These are phyloP conservation scores for Mesaphorura yosii DNA, from an alignment of 1,140 invertebrate genomes.

Conservation along the genomic window DNA sequence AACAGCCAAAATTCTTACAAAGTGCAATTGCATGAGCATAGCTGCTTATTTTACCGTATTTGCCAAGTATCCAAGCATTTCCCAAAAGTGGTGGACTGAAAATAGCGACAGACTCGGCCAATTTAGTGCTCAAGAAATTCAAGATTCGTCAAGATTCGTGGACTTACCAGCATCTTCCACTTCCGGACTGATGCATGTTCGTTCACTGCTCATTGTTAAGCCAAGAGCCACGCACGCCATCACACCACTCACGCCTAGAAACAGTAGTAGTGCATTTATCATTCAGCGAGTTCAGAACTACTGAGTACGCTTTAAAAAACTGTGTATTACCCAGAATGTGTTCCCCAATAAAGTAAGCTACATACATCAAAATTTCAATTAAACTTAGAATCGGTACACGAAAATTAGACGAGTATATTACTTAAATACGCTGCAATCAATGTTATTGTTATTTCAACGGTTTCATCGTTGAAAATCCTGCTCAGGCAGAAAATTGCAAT, in stretches of 20 bases:
- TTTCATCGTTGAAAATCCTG: constrained; percentile 25
- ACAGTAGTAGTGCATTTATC: too few species aligned
- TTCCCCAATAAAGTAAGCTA: constrained; percentile 40
- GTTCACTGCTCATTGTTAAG: constrained; percentile 36
- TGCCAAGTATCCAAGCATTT: constrained; percentile 40
- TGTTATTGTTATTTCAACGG: constrained; percentile 39
- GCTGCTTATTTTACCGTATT: too few species aligned
- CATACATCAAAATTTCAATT: too few species aligned
- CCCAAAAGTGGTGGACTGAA: constrained; percentile 42
- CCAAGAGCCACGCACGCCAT: constrained; percentile 38
- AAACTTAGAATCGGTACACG: too few species aligned
- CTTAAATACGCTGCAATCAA: constrained; percentile 39
- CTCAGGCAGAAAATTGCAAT: constrained; percentile 33
- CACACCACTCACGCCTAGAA: constrained; percentile 37
- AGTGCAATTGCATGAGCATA: too few species aligned
- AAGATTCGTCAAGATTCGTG: too few species aligned
- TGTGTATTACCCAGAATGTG: constrained; percentile 19
- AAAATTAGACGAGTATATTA: too few species aligned
- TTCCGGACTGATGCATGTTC: constrained; percentile 40
- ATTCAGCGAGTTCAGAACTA: too few species aligned
- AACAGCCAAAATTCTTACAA: too few species aligned
- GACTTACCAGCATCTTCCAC: constrained; percentile 38
- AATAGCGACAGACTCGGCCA: too few species aligned
- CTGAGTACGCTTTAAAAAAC: too few species aligned
- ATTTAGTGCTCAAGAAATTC: too few species aligned